Evolutionary conservation across 2,888 invertebrate species (phyloP), one percentile per base, ranked within the genome.

Genomic region (Ectemnius cavifrons): DNA sequence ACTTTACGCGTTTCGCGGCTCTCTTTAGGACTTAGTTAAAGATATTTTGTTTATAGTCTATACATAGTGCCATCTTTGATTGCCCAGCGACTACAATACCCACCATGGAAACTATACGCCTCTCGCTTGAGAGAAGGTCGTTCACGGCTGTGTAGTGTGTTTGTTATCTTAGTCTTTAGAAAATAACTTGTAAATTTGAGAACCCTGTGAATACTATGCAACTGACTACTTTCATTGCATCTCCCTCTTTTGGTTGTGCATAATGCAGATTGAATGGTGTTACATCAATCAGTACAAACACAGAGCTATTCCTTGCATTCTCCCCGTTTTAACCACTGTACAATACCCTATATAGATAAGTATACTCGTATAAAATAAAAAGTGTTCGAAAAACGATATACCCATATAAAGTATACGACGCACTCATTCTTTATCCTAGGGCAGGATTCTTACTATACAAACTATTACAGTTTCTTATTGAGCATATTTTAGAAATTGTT

Each of bases 401-500:
- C 80, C 80, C 85, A 80, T 88, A 82, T 78, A 88, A 88, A 88
- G 87, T 88, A 86, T 82, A 86, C 72, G 79, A 86, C 81, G 83
- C 87, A 82, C 78, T 85, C 83, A 74, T 23, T 65, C 68, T 84
- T 82, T 81, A 86, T 75, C 84, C 85, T 87, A 87, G 85, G 87
- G 86, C 85, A 87, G 89, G 89, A 89, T 86, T 85, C 79, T 86
- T 84, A 85, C 83, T 88, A 87, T 88, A 88, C 82, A 86, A 87
- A 82, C 86, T 88, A 87, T 86, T 88, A 86, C 82, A 86, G 85
- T 84, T 83, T 84, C 81, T 87, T 86, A 89, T 89, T 89, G 89
- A 89, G 89, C 88, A 88, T 86, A 87, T 89, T 89, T 89, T 89
- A 89, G 89, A 89, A 89, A 89, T 88, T 86, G 86, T 89, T 89